phyloP scores from a whole-genome alignment of 1,140 invertebrate genomes.

The Marisa cornuarietis region DNA sequence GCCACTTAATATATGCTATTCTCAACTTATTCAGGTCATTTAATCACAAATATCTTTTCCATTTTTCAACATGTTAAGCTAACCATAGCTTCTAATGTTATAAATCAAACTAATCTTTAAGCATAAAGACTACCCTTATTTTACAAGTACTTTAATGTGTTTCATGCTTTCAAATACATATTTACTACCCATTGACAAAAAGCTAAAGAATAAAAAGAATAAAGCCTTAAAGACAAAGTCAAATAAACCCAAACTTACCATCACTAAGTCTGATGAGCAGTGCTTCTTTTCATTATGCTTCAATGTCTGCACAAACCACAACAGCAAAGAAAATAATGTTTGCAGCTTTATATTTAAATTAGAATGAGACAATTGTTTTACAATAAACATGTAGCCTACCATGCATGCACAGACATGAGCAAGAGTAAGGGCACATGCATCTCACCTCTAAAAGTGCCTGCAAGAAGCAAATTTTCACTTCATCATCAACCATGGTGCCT shows the following conservation, averaged over 20 bases:
- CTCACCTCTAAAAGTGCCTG: conserved; percentile 77
- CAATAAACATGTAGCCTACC: not conserved
- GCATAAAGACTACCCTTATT: not conserved
- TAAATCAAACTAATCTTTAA: not conserved
- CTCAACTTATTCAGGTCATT: no score
- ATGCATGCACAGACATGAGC: not conserved
- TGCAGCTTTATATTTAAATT: not conserved
- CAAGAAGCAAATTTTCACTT: conserved; percentile 80
- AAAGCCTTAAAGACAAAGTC: not conserved
- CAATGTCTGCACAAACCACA: conserved; percentile 62
- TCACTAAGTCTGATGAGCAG: conserved; percentile 54
- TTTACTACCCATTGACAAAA: no score
- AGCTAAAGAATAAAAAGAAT: not conserved
- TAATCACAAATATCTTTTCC: no score
- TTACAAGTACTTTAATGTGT: not conserved
- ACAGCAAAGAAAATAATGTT: no score
- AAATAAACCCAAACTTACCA: conserved; percentile 51
- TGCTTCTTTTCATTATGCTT: conserved; percentile 63
- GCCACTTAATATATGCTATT: no score
- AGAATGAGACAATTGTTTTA: not conserved
- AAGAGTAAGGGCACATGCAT: not conserved
- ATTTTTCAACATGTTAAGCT: no score
- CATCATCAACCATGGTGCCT: conserved; percentile 73
- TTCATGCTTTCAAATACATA: not conserved
- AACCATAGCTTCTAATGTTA: not conserved